phyloP scores from a whole-genome alignment of 1,140 invertebrate genomes.

The Caligus rogercresseyi region DNA sequence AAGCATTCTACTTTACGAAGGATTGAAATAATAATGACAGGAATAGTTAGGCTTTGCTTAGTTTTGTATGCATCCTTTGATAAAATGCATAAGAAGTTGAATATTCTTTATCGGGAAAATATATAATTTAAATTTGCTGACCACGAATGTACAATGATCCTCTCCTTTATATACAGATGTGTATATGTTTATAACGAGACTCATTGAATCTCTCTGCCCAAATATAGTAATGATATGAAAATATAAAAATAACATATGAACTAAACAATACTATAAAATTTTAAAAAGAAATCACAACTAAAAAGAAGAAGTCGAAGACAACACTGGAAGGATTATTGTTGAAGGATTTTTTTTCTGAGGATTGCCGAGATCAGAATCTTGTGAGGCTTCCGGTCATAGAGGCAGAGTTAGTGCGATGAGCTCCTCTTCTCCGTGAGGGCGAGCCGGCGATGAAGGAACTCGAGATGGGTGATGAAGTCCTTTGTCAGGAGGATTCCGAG shows the following conservation, averaged over 20 bases:
- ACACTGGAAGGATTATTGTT: not conserved
- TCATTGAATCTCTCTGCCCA: not conserved
- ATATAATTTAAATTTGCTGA: no score
- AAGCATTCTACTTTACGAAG: no score
- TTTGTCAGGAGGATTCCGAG: constrained; percentile 20
- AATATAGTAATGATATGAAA: not conserved
- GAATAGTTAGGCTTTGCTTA: no score
- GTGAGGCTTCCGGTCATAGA: not conserved
- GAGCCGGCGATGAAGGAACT: not conserved
- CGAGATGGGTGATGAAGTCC: not conserved
- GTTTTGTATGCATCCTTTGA: no score
- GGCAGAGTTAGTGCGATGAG: not conserved
- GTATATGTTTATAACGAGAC: no score
- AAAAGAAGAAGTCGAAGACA: no score
- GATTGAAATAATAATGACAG: no score
- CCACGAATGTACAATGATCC: no score
- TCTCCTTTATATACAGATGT: no score
- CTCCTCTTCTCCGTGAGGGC: not conserved
- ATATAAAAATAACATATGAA: not conserved
- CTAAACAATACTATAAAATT: not conserved
- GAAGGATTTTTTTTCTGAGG: no score
- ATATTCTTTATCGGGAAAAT: no score
- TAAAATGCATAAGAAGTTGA: no score
- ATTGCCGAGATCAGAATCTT: not conserved
- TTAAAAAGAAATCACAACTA: not conserved